Percentiles rank a stretch among this genome's conserved stretches.
phyloP scores from a whole-genome alignment of 2,888 invertebrate species.

The Entomobrya multifasciata region DNA sequence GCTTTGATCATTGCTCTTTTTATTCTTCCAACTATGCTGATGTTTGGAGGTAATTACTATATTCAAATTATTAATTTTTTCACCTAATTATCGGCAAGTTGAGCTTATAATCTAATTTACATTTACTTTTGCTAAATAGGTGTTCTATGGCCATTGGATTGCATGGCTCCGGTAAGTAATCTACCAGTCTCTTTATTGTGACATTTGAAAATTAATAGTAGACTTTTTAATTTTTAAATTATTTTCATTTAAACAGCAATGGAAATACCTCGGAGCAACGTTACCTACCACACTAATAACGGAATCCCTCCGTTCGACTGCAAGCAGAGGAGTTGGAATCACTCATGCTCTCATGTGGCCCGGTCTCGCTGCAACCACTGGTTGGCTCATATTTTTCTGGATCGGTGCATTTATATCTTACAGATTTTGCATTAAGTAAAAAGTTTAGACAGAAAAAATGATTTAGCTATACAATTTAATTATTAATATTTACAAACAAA shows the following conservation, averaged over 20 bases:
- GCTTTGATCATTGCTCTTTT: conserved; percentile 87
- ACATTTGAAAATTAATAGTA: neutral
- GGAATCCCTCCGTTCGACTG: conserved; percentile 42
- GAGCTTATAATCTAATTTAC: too few relatives aligned
- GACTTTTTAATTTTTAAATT: neutral
- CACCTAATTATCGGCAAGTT: too few relatives aligned
- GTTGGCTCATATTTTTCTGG: conserved; percentile 56
- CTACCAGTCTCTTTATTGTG: too few relatives aligned
- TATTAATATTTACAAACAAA: too few relatives aligned
- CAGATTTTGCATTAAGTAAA: conserved; percentile 46
- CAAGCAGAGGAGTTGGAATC: conserved; percentile 51
- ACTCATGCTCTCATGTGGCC: conserved; percentile 60
- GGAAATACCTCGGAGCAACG: conserved; percentile 25
- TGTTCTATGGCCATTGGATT: conserved; percentile 56
- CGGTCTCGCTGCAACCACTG: conserved; percentile 42
- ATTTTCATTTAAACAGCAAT: neutral
- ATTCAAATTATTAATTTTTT: neutral
- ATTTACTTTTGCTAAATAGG: conserved; percentile 22
- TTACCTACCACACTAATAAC: conserved; percentile 56
- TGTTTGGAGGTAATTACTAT: conserved; percentile 49
- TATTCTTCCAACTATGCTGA: conserved; percentile 44
- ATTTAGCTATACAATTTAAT: too few relatives aligned
- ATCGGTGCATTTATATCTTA: conserved; percentile 25
- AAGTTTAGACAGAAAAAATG: neutral
- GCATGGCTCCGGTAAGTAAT: conserved; percentile 56